phyloP scores from a whole-genome alignment of 37 sponge, comb jelly and placozoan species.

The Spongia lamella region DNA sequence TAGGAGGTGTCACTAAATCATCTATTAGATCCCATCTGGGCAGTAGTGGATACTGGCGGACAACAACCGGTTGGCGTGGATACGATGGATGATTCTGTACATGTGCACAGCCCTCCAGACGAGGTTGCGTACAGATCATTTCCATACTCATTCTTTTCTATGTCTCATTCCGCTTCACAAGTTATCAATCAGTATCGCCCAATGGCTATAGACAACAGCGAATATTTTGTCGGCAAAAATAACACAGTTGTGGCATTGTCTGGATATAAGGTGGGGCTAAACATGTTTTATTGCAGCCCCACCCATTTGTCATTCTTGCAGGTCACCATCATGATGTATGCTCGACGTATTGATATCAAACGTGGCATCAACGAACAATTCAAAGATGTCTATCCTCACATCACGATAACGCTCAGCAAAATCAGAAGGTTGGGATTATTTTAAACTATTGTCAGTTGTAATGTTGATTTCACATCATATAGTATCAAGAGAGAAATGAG shows the following conservation, averaged over 20 bases:
- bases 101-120: not conserved
- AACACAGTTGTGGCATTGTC: constrained; percentile 28
- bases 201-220: constrained; percentile 60
- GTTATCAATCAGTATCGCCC: constrained; percentile 68
- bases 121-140: not conserved
- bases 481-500: constrained; percentile 71
- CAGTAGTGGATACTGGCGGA: not conserved
- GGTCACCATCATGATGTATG: constrained; percentile 79
- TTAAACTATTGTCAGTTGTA: not conserved
- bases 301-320: not conserved
- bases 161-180: constrained; percentile 26
- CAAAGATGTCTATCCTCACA: constrained; percentile 70
- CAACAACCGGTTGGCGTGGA: not conserved
- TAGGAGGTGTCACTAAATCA: constrained; percentile 68
- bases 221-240: constrained; percentile 61
- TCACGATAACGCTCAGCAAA: constrained; percentile 68
- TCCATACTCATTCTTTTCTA: constrained; percentile 25
- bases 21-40: constrained; percentile 55
- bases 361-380: constrained; percentile 76
- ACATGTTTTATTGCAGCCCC: not conserved
- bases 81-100: not conserved
- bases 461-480: constrained; percentile 1
- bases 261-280: constrained; percentile 48
- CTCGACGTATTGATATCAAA: constrained; percentile 59
- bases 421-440: constrained; percentile 50